phyloP scores from a whole-genome alignment of 2,113 vertebrate genomes.

The Corythaixoides concolor region DNA sequence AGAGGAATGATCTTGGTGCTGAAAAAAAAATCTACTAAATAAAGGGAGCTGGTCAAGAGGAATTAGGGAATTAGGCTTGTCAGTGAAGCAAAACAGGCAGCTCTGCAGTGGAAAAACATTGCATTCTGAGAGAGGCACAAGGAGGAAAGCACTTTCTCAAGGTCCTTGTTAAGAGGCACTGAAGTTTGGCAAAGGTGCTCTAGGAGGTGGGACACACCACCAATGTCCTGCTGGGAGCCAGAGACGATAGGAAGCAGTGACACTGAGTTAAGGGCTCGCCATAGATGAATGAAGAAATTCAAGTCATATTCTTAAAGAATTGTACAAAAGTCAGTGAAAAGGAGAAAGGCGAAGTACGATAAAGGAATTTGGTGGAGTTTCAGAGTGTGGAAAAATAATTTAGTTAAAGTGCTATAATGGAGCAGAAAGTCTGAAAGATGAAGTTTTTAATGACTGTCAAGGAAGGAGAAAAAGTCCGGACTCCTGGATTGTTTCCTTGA shows the following conservation, averaged over 20 bases:
- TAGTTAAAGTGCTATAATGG: neutral
- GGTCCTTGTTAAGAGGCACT: neutral
- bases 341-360: neutral
- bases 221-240: neutral
- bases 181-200: neutral
- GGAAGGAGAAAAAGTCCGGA: neutral
- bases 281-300: neutral
- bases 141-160: neutral
- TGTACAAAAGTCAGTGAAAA: neutral
- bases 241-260: neutral
- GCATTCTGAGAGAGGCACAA: fast-evolving
- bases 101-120: neutral
- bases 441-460: neutral
- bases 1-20: neutral
- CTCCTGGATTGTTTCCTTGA: neutral
- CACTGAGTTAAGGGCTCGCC: neutral
- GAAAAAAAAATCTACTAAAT: neutral
- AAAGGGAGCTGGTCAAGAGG: neutral
- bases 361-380: neutral
- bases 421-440: neutral
- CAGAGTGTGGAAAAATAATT: neutral
- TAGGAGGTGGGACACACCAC: fast-evolving
- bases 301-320: neutral
- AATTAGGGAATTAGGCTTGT: neutral
- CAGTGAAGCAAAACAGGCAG: neutral